phyloP scores from a whole-genome alignment of 2,113 vertebrate genomes.

The Emydura subglobosa region DNA sequence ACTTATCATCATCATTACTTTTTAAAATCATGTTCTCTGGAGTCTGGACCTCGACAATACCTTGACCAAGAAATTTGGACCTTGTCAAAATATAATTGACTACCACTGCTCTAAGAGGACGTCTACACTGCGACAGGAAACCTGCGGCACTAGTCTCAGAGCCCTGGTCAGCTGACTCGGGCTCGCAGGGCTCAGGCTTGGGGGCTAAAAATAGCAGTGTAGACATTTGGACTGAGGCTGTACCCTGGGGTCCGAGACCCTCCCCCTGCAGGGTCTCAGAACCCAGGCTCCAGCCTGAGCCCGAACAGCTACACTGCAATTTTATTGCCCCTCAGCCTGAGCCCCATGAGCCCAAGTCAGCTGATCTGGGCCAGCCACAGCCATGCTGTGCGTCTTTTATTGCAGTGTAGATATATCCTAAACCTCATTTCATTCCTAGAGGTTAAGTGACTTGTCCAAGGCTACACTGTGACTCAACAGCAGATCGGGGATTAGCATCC shows the following conservation, averaged over 20 bases:
- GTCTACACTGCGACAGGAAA: background rate
- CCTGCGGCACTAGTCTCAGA: background rate
- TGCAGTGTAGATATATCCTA: background rate
- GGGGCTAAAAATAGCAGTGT: background rate
- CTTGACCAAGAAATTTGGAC: no score
- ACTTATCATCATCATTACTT: no score
- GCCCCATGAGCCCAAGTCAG: background rate
- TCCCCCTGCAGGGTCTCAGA: background rate
- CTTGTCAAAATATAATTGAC: no score
- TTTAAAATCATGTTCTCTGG: no score
- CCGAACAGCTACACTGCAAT: background rate
- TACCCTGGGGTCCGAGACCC: background rate
- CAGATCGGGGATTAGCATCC: background rate
- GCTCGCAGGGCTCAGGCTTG: background rate
- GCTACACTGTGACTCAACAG: background rate
- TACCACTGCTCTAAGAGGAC: background rate
- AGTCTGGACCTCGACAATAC: no score
- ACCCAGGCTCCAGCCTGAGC: background rate
- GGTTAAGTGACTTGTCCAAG: background rate
- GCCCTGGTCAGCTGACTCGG: background rate
- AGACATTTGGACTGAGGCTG: accelerated
- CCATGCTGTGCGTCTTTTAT: background rate
- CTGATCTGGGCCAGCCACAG: background rate
- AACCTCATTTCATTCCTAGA: background rate
- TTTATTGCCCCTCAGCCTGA: background rate